Percentiles rank a stretch among this genome's conserved stretches.
phyloP scores from a whole-genome alignment of 2,113 vertebrate species.

The Podarcis cretensis region DNA sequence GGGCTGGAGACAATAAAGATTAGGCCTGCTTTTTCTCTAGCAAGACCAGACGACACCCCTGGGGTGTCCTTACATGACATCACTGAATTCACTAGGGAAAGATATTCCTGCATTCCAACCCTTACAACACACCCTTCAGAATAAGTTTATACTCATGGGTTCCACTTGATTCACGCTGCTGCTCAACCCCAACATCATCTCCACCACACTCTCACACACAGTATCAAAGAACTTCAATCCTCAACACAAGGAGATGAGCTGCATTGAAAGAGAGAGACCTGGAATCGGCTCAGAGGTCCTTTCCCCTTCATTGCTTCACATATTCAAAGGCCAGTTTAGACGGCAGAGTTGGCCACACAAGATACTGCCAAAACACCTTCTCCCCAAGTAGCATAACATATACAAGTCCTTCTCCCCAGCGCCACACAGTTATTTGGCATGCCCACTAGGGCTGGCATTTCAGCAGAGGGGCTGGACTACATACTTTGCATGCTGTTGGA shows the following conservation, averaged over 20 bases:
- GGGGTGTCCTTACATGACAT: not conserved
- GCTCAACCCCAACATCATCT: not conserved
- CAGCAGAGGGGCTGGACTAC: too few species aligned
- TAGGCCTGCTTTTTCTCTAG: not conserved
- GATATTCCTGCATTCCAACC: not conserved
- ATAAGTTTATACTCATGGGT: not conserved
- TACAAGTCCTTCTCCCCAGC: not conserved
- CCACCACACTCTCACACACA: not conserved
- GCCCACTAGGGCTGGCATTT: not conserved
- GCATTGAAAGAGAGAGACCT: not conserved
- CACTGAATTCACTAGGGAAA: not conserved
- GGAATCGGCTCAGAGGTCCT: not conserved
- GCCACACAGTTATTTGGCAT: not conserved
- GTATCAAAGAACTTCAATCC: not conserved
- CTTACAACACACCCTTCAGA: not conserved
- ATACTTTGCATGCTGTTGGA: not conserved
- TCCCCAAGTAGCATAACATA: not conserved
- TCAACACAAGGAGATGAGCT: not conserved
- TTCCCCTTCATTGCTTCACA: not conserved
- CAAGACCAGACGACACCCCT: not conserved
- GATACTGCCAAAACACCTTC: not conserved
- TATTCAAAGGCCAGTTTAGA: not conserved
- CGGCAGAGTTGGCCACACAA: not conserved
- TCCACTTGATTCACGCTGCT: not conserved
- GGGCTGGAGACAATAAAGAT: not conserved